Conservation (phyloP, 2,113 vertebrate genomes). For the Neoarius graeffei region DNA sequence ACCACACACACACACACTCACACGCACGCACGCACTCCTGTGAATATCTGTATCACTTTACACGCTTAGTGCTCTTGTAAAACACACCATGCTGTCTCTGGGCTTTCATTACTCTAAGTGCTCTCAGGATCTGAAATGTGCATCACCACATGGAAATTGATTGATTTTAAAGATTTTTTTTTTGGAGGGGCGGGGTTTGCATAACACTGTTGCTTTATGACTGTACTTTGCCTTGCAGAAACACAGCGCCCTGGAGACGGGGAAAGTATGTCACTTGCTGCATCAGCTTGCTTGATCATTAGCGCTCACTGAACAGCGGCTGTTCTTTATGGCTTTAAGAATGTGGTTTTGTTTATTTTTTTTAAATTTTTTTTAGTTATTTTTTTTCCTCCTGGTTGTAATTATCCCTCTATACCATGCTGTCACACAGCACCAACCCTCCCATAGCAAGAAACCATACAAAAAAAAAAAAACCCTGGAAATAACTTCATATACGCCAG, state of each 20-base stretch:
- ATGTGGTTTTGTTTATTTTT: conserved; percentile 7
- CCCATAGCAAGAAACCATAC: neutral
- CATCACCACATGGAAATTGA: neutral
- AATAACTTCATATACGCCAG: neutral
- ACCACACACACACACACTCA: neutral
- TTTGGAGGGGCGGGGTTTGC: neutral
- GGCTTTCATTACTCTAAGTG: conserved; percentile 50
- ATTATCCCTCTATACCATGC: neutral
- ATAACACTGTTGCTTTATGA: conserved; percentile 66
- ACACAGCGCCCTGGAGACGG: conserved; percentile 75
- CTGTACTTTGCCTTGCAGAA: conserved; percentile 78
- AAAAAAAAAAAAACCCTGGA: neutral
- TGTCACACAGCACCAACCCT: neutral
- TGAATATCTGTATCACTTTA: conserved; percentile 41
- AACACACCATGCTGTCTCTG: neutral
- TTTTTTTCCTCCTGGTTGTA: neutral
- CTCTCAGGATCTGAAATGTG: conserved; percentile 27
- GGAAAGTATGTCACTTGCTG: conserved; percentile 76
- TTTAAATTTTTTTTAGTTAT: conserved; percentile 4
- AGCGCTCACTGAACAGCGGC: conserved; percentile 30
- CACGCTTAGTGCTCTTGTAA: conserved; percentile 39
- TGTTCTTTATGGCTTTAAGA: conserved; percentile 38
- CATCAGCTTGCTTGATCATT: conserved; percentile 61
- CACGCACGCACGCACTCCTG: conserved; percentile 1
- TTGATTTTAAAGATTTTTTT: neutral